Evolutionary conservation across 2,113 vertebrate species (phyloP), one percentile per base, ranked within the genome.

Genomic region (Cyprinus carpio): DNA sequence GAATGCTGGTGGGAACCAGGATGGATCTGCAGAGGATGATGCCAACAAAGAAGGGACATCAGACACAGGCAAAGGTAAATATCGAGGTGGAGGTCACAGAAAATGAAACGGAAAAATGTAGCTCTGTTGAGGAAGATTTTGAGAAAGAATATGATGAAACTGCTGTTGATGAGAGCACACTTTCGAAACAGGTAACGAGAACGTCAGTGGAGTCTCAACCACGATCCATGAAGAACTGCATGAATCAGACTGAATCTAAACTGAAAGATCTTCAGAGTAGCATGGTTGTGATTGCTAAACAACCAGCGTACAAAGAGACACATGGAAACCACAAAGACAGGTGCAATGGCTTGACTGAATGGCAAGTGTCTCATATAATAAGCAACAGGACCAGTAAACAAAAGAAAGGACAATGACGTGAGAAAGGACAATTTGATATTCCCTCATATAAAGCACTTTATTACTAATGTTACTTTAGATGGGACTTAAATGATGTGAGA

Each of bases 181-280:
- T 94, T 4, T 72, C 84, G 49, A 92, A 92, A 71, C 93, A 93
- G 90, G 81, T 90, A 88, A 94, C 93, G 74, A 91, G 84, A 87
- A 92, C 92, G 37, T 94, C 94, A 4, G 81, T 93, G 82, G 93
- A 94, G 87, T 93, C 91, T 46, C 92, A 93, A 83, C 88, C 90
- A 0, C 93, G 94, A 82, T 95, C 93, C 0, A 15, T 92, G 86
- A 92, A 94, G 65, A 49, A 15, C 46, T 49, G 46, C 49, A 51
- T 51, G 13, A 49, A 89, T 60, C 11, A 86, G 51, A 56, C 49
- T 4, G 86, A n/a, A n/a, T n/a, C 82, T 11, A 82, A 34, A 7
- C 86, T 85, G 15, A 64, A 65, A 37, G 65, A 78, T 65, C 82
- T 85, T 74, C 31, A 58, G n/a, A 88, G 84, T 25, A 64, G 7